phyloP scores from a whole-genome alignment of 2,797 vertebrate genomes.

The Acestrorhynchus altus region DNA sequence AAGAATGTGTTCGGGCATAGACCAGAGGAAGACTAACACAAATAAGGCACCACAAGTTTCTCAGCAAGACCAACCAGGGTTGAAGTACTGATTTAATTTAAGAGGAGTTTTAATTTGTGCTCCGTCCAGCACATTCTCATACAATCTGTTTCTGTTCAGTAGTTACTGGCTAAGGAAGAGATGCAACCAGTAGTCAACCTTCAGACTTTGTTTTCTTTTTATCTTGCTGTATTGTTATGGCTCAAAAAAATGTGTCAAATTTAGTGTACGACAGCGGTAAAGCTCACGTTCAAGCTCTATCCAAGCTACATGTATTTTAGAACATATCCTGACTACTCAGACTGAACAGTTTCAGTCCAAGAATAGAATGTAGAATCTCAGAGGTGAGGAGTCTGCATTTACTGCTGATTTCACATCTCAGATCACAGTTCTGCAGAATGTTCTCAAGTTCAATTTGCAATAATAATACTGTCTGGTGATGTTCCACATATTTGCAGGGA shows the following conservation, averaged over 20 bases:
- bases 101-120: constrained; percentile 34
- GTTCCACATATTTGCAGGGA: constrained; percentile 15
- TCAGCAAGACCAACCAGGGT: constrained; percentile 53
- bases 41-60: constrained; percentile 65
- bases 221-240: constrained; percentile 21
- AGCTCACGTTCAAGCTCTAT: background rate
- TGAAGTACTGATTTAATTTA: constrained; percentile 42
- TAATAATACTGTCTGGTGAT: constrained; percentile 56
- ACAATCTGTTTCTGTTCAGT: constrained; percentile 23
- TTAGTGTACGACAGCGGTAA: background rate
- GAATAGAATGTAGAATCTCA: constrained; percentile 53
- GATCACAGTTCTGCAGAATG: constrained; percentile 15
- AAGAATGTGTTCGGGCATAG: constrained; percentile 33
- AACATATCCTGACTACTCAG: constrained; percentile 37
- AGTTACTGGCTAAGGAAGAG: constrained; percentile 14
- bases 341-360: constrained; percentile 38
- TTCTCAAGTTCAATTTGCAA: constrained; percentile 22
- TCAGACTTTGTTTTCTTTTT: constrained; percentile 13
- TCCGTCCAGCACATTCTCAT: constrained; percentile 29
- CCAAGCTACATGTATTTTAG: constrained; percentile 9
- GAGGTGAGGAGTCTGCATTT: constrained; percentile 8
- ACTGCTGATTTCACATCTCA: constrained; percentile 23
- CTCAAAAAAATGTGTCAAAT: constrained; percentile 4
- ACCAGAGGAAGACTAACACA: constrained; percentile 60
- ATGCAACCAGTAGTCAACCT: background rate